phyloP scores from a whole-genome alignment of 2,888 invertebrate genomes.

The Orchesellides sinensis region DNA sequence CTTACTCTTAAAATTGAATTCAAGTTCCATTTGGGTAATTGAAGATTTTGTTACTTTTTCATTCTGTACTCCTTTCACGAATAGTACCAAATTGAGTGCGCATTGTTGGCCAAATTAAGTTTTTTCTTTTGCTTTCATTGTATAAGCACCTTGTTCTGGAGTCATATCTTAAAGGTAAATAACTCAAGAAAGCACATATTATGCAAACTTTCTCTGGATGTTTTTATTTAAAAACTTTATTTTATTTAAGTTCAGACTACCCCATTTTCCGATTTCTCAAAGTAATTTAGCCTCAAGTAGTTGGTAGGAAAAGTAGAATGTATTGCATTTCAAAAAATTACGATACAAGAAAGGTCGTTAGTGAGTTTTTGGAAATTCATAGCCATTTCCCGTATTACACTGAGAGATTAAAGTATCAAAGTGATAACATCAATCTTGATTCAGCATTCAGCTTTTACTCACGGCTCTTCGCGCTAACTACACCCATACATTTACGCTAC shows the following conservation, averaged over 20 bases:
- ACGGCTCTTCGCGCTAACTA: neutral
- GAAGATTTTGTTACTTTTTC: constrained; percentile 9
- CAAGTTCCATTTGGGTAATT: constrained; percentile 23
- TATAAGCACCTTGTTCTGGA: too few species aligned
- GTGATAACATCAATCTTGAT: constrained; percentile 66
- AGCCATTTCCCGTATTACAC: constrained; percentile 60
- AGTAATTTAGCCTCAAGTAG: constrained; percentile 28
- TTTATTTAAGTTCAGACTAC: neutral
- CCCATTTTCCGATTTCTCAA: constrained; percentile 17
- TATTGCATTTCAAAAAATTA: constrained; percentile 58
- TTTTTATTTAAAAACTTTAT: neutral
- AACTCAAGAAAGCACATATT: neutral
- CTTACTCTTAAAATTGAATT: constrained; percentile 19
- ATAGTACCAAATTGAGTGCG: neutral
- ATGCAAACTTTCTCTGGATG: neutral
- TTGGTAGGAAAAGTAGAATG: constrained; percentile 11
- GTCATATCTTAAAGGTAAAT: constrained; percentile 2
- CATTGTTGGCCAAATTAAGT: constrained; percentile 3
- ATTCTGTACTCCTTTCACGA: neutral
- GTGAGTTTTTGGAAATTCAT: constrained; percentile 60
- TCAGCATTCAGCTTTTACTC: constrained; percentile 49
- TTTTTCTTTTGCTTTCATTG: neutral
- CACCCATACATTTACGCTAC: too few species aligned
- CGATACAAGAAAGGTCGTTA: constrained; percentile 60
- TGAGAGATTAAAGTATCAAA: constrained; percentile 63